A percentile compares a stretch with the other conserved stretches of the same genome.
These are phyloP conservation scores for Chironomus striatipennis DNA, from an alignment of 1,140 invertebrate genomes.

Conservation along the genomic window DNA sequence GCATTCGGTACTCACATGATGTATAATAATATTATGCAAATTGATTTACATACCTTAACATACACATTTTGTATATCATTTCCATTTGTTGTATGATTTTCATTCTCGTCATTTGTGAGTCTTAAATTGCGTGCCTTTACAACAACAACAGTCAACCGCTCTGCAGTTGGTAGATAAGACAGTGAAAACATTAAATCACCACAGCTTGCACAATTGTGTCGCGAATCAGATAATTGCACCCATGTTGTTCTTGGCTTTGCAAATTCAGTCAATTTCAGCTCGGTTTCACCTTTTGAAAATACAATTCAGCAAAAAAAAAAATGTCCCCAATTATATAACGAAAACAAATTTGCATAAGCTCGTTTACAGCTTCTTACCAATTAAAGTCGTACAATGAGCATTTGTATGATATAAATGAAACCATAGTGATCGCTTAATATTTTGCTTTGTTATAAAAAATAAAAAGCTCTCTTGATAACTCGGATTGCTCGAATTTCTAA, in stretches of 20 bases:
- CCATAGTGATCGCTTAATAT: constrained; percentile 37
- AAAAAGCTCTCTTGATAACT: constrained; percentile 65
- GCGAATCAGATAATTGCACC: constrained; percentile 43
- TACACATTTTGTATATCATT: constrained; percentile 54
- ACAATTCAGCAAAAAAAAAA: background rate
- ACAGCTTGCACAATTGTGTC: constrained; percentile 50
- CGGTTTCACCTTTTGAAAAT: constrained; percentile 39
- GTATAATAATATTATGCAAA: background rate
- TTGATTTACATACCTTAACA: constrained; percentile 43
- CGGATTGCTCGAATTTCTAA: constrained; percentile 50
- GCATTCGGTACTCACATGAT: too few species aligned
- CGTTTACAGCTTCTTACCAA: constrained; percentile 28
- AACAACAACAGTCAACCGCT: constrained; percentile 69
- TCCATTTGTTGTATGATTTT: constrained; percentile 54
- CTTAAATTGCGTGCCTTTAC: constrained; percentile 71
- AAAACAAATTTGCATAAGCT: background rate
- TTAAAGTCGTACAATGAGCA: constrained; percentile 34
- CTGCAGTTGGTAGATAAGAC: constrained; percentile 68
- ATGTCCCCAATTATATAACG: too few species aligned
- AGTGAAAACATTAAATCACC: constrained; percentile 78
- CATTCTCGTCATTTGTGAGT: constrained; percentile 39
- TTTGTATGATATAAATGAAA: constrained; percentile 40
- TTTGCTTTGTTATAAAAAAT: constrained; percentile 51
- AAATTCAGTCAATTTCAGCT: constrained; percentile 43
- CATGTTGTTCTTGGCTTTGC: constrained; percentile 44